phyloP scores from a whole-genome alignment of 64 coral and sea anemone genomes.

The Cladopsammia gracilis region DNA sequence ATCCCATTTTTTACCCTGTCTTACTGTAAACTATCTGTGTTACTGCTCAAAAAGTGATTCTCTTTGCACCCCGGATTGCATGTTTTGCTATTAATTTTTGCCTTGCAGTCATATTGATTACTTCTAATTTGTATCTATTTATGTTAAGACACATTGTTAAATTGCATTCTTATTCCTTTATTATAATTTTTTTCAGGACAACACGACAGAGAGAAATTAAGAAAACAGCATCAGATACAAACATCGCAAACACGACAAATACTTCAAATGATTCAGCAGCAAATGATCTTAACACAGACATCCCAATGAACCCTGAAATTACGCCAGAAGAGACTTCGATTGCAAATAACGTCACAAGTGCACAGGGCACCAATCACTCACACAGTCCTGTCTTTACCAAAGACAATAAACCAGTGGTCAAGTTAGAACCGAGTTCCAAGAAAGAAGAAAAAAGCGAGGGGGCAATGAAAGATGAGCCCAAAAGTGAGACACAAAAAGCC shows the following conservation, averaged over 20 bases:
- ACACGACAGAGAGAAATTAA: constrained; percentile 40
- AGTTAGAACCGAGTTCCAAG: neutral
- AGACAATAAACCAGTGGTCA: neutral
- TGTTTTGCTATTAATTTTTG: no score
- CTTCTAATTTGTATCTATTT: no score
- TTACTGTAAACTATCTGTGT: neutral
- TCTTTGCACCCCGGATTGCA: no score
- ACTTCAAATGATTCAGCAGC: neutral
- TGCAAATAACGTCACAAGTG: neutral
- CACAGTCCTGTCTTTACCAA: neutral
- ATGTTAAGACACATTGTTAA: no score
- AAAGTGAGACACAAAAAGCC: neutral
- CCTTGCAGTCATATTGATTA: no score
- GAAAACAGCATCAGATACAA: neutral
- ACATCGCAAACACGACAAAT: neutral
- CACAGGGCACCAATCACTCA: neutral
- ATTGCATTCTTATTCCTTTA: no score
- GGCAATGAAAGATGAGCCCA: neutral
- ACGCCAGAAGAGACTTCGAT: neutral
- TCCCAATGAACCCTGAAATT: neutral
- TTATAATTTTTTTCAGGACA: neutral
- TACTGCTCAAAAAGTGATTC: no score
- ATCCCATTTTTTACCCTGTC: no score
- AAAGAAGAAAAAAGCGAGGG: neutral
- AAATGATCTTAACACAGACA: neutral